Conservation (phyloP, 1,140 invertebrate species). For the Leptopilina boulardi region DNA sequence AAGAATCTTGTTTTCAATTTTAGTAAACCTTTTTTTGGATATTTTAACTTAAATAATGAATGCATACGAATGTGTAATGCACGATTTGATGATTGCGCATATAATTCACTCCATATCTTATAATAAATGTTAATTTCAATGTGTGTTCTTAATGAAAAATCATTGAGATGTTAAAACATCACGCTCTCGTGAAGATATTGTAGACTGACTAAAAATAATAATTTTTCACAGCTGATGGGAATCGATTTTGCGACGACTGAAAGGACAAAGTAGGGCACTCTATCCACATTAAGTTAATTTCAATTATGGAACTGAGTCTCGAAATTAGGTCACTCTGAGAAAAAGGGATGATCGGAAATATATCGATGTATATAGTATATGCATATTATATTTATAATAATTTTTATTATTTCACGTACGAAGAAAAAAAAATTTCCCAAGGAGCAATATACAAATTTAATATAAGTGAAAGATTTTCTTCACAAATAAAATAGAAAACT, state of each 20-base stretch:
- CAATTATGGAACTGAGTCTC: constrained; percentile 17
- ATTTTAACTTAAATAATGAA: too few relatives aligned
- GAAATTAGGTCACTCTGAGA: constrained; percentile 22
- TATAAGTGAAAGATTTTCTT: not conserved
- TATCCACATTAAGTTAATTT: constrained; percentile 30
- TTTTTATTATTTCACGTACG: not conserved
- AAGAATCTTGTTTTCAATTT: too few relatives aligned
- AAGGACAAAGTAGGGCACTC: constrained; percentile 28
- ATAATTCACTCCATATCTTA: too few relatives aligned
- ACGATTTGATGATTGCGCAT: too few relatives aligned
- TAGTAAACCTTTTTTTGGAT: too few relatives aligned
- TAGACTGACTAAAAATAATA: constrained; percentile 19
- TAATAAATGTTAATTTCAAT: too few relatives aligned
- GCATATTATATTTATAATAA: not conserved
- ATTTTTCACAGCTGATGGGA: constrained; percentile 19
- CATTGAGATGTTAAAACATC: not conserved
- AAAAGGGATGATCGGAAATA: constrained; percentile 18
- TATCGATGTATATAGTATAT: constrained; percentile 3
- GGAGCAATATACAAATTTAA: not conserved
- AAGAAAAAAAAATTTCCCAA: not conserved
- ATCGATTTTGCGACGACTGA: not conserved
- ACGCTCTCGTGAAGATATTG: not conserved
- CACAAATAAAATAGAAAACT: not conserved
- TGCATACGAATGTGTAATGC: too few relatives aligned
- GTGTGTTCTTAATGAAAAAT: not conserved